Evolutionary conservation across 2,113 vertebrate species (phyloP).

Genomic region (Pygoscelis adeliae): DNA sequence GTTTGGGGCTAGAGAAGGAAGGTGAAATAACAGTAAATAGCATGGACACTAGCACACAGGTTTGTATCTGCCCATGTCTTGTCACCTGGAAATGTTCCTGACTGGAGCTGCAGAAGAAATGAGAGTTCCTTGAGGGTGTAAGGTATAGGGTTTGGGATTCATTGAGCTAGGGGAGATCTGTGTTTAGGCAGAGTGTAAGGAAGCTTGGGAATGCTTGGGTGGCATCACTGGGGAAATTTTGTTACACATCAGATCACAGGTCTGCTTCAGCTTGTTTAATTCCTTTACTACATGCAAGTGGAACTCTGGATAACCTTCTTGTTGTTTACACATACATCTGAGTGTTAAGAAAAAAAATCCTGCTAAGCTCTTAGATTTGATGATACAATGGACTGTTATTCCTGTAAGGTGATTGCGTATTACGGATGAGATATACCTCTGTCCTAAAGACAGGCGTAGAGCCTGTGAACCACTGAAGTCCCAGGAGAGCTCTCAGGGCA

Average conservation of each 20-base stretch:
- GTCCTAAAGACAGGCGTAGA: neutral
- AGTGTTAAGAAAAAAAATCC: neutral
- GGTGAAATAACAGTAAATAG: neutral
- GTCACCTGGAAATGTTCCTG: neutral
- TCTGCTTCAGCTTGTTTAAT: neutral
- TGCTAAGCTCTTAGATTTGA: neutral
- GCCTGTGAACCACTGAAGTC: neutral
- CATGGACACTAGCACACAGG: neutral
- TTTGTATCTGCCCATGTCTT: neutral
- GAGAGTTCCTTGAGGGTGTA: neutral
- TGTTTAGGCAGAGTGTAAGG: neutral
- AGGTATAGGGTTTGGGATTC: neutral
- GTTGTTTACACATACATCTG: neutral
- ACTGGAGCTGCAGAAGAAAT: neutral
- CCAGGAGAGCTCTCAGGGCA: neutral
- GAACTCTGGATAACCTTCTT: neutral
- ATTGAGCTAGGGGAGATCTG: neutral
- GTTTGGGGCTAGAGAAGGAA: neutral
- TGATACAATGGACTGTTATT: neutral
- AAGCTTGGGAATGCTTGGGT: neutral
- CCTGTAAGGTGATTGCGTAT: neutral
- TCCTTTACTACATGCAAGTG: neutral
- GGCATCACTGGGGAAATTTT: neutral
- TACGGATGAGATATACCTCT: neutral
- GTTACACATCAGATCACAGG: neutral